A percentile compares a stretch with the other conserved stretches of the same genome.
These are phyloP conservation scores for Heliothis virescens DNA, from an alignment of 1,140 invertebrate species.

Conservation along the genomic window DNA sequence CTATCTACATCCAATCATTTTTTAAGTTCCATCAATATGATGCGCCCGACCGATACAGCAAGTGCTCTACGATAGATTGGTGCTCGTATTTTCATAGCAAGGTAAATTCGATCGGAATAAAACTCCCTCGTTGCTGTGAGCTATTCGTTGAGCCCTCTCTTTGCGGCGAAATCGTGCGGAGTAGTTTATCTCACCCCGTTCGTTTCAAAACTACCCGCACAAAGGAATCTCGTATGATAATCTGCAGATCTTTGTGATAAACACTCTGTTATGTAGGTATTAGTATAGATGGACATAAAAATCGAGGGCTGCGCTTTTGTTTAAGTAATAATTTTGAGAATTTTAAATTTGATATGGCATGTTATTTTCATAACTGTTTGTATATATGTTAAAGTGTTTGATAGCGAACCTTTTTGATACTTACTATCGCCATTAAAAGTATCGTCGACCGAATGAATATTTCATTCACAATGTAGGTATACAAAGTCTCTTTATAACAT, in stretches of 20 bases:
- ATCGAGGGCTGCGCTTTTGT: background rate
- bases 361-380: background rate
- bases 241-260: constrained; percentile 68
- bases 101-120: constrained; percentile 79
- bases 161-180: constrained; percentile 80
- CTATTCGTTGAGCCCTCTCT: constrained; percentile 79
- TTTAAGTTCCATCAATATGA: constrained; percentile 51
- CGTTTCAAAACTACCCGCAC: constrained; percentile 66
- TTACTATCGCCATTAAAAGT: too few relatives aligned
- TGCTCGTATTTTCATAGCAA: constrained; percentile 57
- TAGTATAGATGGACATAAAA: constrained; percentile 28
- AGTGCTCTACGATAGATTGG: constrained; percentile 54
- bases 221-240: constrained; percentile 78
- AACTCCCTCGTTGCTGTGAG: constrained; percentile 61
- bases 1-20: constrained; percentile 35
- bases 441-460: too few relatives aligned
- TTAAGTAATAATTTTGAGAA: background rate
- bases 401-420: too few relatives aligned
- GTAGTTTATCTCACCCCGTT: constrained; percentile 79
- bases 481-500: too few relatives aligned
- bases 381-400: too few relatives aligned
- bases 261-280: constrained; percentile 34
- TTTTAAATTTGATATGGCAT: background rate
- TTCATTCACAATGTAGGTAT: too few relatives aligned
- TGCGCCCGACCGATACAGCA: constrained; percentile 51